Base-by-base conservation (phyloP, 1,140 invertebrate genomes). In the Micrasema longulum region DNA sequence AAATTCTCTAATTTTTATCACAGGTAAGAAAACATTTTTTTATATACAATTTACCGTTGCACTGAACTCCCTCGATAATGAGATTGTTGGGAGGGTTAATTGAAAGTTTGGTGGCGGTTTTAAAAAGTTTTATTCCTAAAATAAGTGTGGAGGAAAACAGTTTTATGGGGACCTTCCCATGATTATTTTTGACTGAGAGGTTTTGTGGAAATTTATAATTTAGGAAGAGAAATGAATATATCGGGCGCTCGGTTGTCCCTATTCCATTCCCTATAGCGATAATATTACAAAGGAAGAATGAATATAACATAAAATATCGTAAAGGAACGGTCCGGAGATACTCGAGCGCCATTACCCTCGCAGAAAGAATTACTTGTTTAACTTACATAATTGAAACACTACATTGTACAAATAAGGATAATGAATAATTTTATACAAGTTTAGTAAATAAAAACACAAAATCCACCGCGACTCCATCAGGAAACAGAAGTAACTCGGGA, bases 51-150 rank as follows among this genome's bases (percentile, higher is more conserved):
- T n/a, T n/a, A n/a, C n/a, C n/a, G n/a, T n/a, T n/a, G n/a, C n/a
- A n/a, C n/a, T n/a, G n/a, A n/a, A n/a, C n/a, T n/a, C n/a, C n/a
- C n/a, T n/a, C n/a, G n/a, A n/a, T n/a, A n/a, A n/a, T n/a, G n/a
- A n/a, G n/a, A n/a, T n/a, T n/a, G 7, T 4, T 31, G 26, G 2
- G 26, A 31, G 26, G 35, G 16, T 14, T 22, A 71, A 71, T 53
- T 71, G 26, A 72, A 55, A 72, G 11, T 3, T 11, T 10, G 43
- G 52, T 36, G 14, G 53, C 70, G 64, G 63, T 73, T 76, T 74
- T 74, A 65, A 69, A 75, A 71, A 60, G 65, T 47, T 76, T 76
- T 76, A 76, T 76, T 75, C 68, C 68, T 76, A 76, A 76, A 76
- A 76, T 76, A 67, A 55, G 69, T 36, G 55, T 75, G 73, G 73